Evolutionary conservation across 2,113 vertebrate species (phyloP).

Genomic region (Scartelaos histophorus): DNA sequence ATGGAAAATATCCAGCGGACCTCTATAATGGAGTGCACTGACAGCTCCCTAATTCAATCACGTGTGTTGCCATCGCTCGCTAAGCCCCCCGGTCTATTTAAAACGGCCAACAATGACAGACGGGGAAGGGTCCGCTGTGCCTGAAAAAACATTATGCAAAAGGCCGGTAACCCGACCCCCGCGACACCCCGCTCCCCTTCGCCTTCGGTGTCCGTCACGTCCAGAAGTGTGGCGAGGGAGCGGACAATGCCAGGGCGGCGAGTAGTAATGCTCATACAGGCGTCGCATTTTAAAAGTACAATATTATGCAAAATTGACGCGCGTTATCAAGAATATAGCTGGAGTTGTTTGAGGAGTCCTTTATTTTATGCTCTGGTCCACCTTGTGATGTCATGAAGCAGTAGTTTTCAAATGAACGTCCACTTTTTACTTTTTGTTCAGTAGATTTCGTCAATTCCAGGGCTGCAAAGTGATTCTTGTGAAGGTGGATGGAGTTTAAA

Average conservation of each 20-base stretch:
- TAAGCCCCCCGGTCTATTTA: conserved; percentile 67
- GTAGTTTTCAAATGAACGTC: too few relatives aligned
- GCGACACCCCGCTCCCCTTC: conserved; percentile 1
- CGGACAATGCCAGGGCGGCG: conserved; percentile 12
- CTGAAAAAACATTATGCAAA: conserved; percentile 71
- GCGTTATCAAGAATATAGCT: too few relatives aligned
- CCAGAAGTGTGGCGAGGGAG: conserved; percentile 19
- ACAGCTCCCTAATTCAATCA: conserved; percentile 71
- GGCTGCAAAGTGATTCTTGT: too few relatives aligned
- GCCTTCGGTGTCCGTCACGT: conserved; percentile 16
- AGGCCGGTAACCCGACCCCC: conserved; percentile 49
- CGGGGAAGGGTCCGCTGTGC: conserved; percentile 50
- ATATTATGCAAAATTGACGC: too few relatives aligned
- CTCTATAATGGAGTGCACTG: conserved; percentile 54
- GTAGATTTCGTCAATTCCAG: too few relatives aligned
- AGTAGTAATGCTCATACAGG: background rate
- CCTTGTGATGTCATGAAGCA: too few relatives aligned
- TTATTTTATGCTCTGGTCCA: too few relatives aligned
- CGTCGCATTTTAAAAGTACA: background rate
- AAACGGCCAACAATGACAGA: conserved; percentile 64
- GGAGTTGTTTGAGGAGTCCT: too few relatives aligned
- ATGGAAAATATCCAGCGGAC: conserved; percentile 66
- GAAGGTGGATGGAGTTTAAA: too few relatives aligned
- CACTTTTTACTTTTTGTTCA: too few relatives aligned
- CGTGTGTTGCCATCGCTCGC: conserved; percentile 54